Percentiles rank a stretch among this genome's conserved stretches.
Conservation (phyloP, 1,140 invertebrate genomes). For the Zeugodacus cucurbitae region DNA sequence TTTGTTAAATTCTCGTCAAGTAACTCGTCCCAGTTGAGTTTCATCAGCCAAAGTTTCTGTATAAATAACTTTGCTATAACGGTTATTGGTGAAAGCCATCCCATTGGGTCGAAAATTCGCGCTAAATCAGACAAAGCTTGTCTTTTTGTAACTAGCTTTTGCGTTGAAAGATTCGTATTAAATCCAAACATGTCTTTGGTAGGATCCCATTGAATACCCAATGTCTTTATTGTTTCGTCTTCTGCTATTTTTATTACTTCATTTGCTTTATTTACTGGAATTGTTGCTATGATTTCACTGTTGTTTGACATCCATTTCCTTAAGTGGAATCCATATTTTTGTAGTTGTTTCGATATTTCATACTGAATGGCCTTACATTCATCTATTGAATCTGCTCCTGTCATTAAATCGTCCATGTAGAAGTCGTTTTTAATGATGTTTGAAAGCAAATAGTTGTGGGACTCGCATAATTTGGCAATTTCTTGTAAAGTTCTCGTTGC, state of each 20-base stretch:
- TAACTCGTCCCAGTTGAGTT: constrained; percentile 56
- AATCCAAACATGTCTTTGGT: too few relatives aligned
- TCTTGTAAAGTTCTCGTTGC: constrained; percentile 4
- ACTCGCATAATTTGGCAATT: constrained; percentile 19
- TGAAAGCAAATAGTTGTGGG: background rate
- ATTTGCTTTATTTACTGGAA: background rate
- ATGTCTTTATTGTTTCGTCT: background rate
- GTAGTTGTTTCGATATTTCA: background rate
- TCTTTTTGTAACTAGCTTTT: constrained; percentile 51
- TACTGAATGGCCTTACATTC: constrained; percentile 13
- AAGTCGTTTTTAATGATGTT: constrained; percentile 25
- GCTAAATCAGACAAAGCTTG: constrained; percentile 54
- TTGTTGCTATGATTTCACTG: background rate
- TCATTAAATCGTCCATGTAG: constrained; percentile 32
- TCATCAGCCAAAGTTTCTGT: constrained; percentile 57
- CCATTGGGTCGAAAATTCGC: constrained; percentile 56
- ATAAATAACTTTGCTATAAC: constrained; percentile 57
- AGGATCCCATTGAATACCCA: too few relatives aligned
- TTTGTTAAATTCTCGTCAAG: constrained; percentile 45
- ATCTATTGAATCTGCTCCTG: constrained; percentile 22
- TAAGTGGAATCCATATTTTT: background rate
- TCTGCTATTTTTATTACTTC: background rate
- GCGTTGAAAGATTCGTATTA: too few relatives aligned
- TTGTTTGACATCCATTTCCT: constrained; percentile 22
- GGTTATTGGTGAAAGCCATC: constrained; percentile 55